Conservation (phyloP, 2,888 invertebrate genomes). For the Pterostichus niger region DNA sequence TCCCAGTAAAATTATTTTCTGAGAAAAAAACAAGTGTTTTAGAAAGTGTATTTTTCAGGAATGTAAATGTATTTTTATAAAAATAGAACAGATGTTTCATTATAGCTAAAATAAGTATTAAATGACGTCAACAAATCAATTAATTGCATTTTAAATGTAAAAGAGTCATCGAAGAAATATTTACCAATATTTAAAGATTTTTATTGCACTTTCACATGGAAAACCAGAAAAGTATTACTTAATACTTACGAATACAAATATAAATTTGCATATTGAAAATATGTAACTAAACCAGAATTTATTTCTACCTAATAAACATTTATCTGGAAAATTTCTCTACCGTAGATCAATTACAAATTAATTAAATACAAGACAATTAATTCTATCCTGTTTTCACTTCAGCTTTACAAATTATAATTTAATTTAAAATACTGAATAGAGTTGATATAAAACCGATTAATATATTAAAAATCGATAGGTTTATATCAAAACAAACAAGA, state of each 20-base stretch:
- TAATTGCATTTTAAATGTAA: neutral
- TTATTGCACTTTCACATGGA: constrained; percentile 35
- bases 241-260: neutral
- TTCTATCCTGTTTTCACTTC: constrained; percentile 3
- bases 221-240: neutral
- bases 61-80: constrained; percentile 32
- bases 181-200: constrained; percentile 17
- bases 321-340: neutral
- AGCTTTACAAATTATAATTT: neutral
- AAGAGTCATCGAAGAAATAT: constrained; percentile 19
- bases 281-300: neutral
- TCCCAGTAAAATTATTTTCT: constrained; percentile 15
- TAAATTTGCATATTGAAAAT: constrained; percentile 14
- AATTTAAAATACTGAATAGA: neutral
- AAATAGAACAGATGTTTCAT: constrained; percentile 17
- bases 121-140: constrained; percentile 31
- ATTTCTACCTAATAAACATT: no score
- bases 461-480: neutral
- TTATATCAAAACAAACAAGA: neutral
- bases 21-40: constrained; percentile 26
- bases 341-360: constrained; percentile 26
- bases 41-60: constrained; percentile 23
- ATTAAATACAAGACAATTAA: neutral
- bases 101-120: constrained; percentile 22
- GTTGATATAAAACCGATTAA: neutral